These are phyloP conservation scores for Eupithecia pulchellata DNA, from an alignment of 2,888 invertebrate genomes.

Conservation along the genomic window DNA sequence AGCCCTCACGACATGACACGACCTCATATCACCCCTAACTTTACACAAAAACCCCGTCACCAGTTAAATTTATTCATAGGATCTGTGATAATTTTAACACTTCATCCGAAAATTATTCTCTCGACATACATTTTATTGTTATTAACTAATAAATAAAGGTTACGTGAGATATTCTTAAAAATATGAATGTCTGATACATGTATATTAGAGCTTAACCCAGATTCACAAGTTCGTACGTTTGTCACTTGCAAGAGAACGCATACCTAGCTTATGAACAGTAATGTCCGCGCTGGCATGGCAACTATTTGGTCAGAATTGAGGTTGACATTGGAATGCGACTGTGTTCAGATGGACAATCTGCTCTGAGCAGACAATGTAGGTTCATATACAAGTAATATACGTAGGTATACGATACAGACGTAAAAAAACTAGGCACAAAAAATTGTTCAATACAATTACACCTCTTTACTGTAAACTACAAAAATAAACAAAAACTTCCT, in stretches of 20 bases:
- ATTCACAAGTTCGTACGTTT: background rate
- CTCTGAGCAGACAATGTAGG: constrained; percentile 11
- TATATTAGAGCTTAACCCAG: background rate
- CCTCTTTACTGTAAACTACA: too few species aligned
- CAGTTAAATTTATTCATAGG: too few species aligned
- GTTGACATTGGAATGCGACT: constrained; percentile 68
- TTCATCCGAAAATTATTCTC: too few species aligned
- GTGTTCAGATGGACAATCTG: constrained; percentile 65
- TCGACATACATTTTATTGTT: too few species aligned
- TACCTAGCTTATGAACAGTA: constrained; percentile 43
- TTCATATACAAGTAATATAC: background rate
- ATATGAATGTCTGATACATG: background rate
- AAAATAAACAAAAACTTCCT: too few species aligned
- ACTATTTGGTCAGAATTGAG: constrained; percentile 70
- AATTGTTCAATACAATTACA: too few species aligned
- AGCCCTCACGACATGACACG: too few species aligned
- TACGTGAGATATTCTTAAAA: background rate
- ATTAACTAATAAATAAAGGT: too few species aligned
- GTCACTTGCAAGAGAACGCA: constrained; percentile 22
- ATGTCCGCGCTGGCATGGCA: constrained; percentile 63
- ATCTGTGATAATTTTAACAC: too few species aligned
- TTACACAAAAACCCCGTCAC: too few species aligned
- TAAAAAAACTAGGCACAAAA: background rate
- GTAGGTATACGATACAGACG: background rate
- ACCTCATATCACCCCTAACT: too few species aligned